phyloP scores from a whole-genome alignment of 2,797 vertebrate genomes.

The Parotocinclus haroldoi region DNA sequence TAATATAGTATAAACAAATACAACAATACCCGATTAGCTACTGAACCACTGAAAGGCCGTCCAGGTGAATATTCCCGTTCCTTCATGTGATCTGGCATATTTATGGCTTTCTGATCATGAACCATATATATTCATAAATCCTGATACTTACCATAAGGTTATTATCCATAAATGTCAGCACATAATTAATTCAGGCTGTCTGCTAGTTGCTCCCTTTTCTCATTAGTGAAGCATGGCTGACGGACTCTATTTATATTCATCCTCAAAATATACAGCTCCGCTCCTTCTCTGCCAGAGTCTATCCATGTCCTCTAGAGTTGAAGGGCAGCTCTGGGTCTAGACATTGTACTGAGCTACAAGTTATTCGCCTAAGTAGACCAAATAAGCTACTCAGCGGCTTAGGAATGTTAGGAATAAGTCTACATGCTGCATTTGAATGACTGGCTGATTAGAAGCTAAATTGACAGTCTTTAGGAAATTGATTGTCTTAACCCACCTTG shows the following conservation, averaged over 20 bases:
- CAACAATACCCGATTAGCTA: no score
- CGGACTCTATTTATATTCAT: conserved; percentile 54
- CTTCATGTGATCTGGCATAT: conserved; percentile 32
- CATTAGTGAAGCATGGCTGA: conserved; percentile 53
- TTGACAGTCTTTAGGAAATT: conserved; percentile 44
- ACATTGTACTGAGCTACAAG: conserved; percentile 8
- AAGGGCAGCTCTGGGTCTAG: conserved; percentile 45
- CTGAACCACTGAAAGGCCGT: no score
- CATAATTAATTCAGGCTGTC: conserved; percentile 53
- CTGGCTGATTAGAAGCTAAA: conserved; percentile 31
- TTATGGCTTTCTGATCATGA: conserved; percentile 28
- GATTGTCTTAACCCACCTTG: conserved; percentile 44
- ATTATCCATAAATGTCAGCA: conserved; percentile 54
- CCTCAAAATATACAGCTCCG: conserved; percentile 51
- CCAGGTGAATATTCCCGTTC: conserved; percentile 10
- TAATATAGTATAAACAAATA: no score
- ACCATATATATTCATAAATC: conserved; percentile 45
- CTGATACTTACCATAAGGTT: conserved; percentile 50
- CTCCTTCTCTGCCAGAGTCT: conserved; percentile 47
- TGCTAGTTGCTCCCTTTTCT: conserved; percentile 46
- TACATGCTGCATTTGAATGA: conserved; percentile 25
- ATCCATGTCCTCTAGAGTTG: conserved; percentile 37
- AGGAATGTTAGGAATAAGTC: conserved; percentile 8
- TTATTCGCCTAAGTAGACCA: conserved; percentile 2
- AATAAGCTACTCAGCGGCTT: conserved; percentile 15